Evolutionary conservation across 2,888 invertebrate species (phyloP).

Genomic region (Auanema freiburgensis): DNA sequence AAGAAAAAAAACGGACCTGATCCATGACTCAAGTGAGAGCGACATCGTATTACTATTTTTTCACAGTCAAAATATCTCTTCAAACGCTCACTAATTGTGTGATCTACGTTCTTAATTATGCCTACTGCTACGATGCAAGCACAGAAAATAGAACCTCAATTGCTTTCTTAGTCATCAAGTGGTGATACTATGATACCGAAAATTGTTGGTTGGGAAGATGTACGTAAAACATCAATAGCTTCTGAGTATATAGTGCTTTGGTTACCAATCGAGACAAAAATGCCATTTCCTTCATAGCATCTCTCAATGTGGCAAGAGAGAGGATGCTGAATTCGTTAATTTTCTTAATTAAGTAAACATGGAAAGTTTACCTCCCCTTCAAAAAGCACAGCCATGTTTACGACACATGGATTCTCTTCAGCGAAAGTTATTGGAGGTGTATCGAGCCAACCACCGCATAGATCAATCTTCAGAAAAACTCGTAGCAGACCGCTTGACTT

Average conservation of each 20-base stretch:
- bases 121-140: conserved; percentile 46
- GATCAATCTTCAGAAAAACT: conserved; percentile 31
- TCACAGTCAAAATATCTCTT: conserved; percentile 4
- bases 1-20: conserved; percentile 29
- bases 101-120: conserved; percentile 15
- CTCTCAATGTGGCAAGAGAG: conserved; percentile 11
- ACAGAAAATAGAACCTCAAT: conserved; percentile 41
- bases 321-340: conserved; percentile 19
- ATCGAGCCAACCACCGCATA: conserved; percentile 70
- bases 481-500: background rate
- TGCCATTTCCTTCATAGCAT: background rate
- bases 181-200: background rate
- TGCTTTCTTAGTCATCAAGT: background rate
- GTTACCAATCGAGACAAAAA: background rate
- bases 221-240: background rate
- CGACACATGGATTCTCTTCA: conserved; percentile 67
- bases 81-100: background rate
- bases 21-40: conserved; percentile 52
- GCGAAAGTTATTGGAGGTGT: conserved; percentile 71
- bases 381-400: conserved; percentile 67
- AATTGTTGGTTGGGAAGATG: background rate
- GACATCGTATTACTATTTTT: conserved; percentile 27
- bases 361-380: conserved; percentile 65
- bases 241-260: too few species aligned
- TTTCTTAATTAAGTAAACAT: background rate